Base-by-base conservation (phyloP, 2,113 vertebrate genomes). In the Casuarius casuarius region DNA sequence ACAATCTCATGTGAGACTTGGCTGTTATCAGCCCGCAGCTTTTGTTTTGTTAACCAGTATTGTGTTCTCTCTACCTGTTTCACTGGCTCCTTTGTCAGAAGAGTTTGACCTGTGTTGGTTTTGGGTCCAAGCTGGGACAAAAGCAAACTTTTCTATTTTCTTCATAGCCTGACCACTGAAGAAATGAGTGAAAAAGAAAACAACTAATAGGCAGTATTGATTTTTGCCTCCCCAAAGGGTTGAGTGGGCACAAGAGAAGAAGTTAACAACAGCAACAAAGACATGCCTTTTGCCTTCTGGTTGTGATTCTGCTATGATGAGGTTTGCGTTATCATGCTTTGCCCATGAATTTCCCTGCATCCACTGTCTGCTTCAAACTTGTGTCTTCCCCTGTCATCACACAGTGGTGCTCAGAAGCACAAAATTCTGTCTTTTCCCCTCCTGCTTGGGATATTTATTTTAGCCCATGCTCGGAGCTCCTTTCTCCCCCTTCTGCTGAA, bases 21-120 rank as follows among this genome's bases (percentile, higher is more conserved):
- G 87, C 94, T 78, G 14, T 95, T 96, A 92, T 96, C 96, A 92
- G 33, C 77, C 38, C 44, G 48, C 52, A 79, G 58, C 62, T 95
- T 89, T 87, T 82, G 77, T 89, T 84, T 79, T 58, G 49, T 72
- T 89, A 78, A 51, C 61, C 31, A 12, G 61, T 10, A n/a, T 76
- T 89, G 66, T 85, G 65, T 66, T 94, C 77, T 68, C 78, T 42
- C 63, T 85, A 54, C 38, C 65, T 84, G 72, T 86, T 90, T 58
- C 54, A 23, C 44, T 68, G 40, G 29, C 14, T 49, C 48, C 46
- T 73, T 91, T 91, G 89, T 89, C 23, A 16, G 71, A 81, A 93
- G 52, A 84, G 42, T 51, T 84, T 54, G 42, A 52, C 78, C 80
- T 66, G 25, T 75, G 52, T 54, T 10, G 40, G 33, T 63, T 87